These are phyloP conservation scores for Trichogramma evanescens DNA, from an alignment of 2,888 invertebrate genomes.

Conservation along the genomic window DNA sequence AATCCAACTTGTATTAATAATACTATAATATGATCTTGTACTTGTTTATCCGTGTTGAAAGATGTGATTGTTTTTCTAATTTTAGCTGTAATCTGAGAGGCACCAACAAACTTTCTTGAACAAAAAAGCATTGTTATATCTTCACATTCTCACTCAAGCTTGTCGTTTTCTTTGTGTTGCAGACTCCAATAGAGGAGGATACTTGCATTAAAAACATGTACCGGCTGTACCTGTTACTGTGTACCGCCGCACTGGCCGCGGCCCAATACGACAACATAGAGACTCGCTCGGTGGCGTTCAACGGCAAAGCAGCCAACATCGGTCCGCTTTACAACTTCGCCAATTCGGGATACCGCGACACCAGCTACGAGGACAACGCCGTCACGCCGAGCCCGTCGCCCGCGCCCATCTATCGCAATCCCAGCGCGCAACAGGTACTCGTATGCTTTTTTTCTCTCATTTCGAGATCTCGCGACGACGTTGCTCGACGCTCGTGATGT, in stretches of 20 bases:
- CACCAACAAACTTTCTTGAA: no score
- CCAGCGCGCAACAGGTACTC: slow-evolving; percentile 15
- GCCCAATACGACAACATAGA: slow-evolving; percentile 37
- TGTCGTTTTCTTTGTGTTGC: no score
- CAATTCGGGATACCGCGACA: slow-evolving; percentile 41
- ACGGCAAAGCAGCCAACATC: slow-evolving; percentile 36
- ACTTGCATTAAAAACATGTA: slow-evolving; percentile 32
- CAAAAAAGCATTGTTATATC: no score
- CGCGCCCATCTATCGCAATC: slow-evolving; percentile 36
- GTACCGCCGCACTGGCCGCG: slow-evolving; percentile 35
- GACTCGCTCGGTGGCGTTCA: slow-evolving; percentile 34
- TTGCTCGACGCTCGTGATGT: neutral
- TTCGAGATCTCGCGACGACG: no score
- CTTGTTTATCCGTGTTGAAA: no score
- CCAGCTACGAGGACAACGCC: slow-evolving; percentile 45
- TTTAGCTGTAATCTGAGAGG: no score
- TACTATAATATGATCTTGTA: no score
- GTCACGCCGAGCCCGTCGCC: slow-evolving; percentile 44
- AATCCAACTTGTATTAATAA: no score
- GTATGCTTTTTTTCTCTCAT: no score
- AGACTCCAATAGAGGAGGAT: neutral
- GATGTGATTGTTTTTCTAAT: no score
- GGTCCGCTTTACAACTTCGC: slow-evolving; percentile 39
- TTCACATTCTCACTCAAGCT: no score
- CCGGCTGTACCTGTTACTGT: slow-evolving; percentile 35